phyloP scores from a whole-genome alignment of 2,888 invertebrate genomes.

The Apotomis capreana region DNA sequence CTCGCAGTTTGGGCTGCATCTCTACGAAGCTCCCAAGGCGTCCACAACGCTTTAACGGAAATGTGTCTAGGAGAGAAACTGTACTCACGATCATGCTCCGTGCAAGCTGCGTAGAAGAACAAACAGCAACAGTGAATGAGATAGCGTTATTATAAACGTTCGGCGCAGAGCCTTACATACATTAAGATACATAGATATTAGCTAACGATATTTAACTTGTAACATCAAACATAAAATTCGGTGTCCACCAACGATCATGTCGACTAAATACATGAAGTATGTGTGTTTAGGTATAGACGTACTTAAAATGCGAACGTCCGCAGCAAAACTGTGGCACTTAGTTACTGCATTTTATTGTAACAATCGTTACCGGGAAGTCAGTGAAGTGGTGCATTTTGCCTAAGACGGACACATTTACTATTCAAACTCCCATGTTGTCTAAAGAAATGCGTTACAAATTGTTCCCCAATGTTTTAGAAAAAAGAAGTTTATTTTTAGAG shows the following conservation, averaged over 20 bases:
- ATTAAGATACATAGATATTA: constrained; percentile 53
- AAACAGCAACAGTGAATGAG: constrained; percentile 86
- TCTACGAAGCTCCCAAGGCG: neutral
- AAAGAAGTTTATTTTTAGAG: neutral
- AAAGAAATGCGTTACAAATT: neutral
- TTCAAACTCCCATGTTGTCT: constrained; percentile 1
- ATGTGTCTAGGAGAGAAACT: constrained; percentile 42
- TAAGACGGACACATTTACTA: neutral
- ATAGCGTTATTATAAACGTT: constrained; percentile 67
- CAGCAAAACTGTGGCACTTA: neutral
- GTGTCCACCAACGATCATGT: constrained; percentile 22
- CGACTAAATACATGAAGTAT: constrained; percentile 15
- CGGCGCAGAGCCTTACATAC: constrained; percentile 60
- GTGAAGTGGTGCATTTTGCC: neutral
- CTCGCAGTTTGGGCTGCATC: too few species aligned
- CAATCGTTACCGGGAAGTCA: neutral
- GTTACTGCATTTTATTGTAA: neutral
- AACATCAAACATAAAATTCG: constrained; percentile 49
- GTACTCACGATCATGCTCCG: constrained; percentile 96
- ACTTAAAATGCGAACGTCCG: neutral
- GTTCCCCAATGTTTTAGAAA: neutral
- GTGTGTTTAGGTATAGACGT: neutral
- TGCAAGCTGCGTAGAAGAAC: constrained; percentile 90
- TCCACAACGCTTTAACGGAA: constrained; percentile 22
- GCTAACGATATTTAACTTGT: constrained; percentile 48